Evolutionary conservation across 2,888 invertebrate genomes (phyloP), one percentile per base, ranked within the genome.

Genomic region (Latheticus oryzae): DNA sequence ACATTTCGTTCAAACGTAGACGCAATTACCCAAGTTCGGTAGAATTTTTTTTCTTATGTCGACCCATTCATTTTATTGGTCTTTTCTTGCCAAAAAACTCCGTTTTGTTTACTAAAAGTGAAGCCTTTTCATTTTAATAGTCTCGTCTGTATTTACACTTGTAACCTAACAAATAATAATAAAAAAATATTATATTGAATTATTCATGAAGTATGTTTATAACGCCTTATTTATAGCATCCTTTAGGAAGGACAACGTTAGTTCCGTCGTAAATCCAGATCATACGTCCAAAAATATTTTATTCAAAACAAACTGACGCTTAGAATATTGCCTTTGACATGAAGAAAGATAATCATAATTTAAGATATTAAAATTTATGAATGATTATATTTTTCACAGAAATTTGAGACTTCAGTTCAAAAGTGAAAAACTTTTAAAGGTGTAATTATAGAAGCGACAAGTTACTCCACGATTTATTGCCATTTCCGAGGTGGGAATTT

Each of bases 61-160:
- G 21, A 19, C 4, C 21, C 3, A 19, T 19, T 19, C 21, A 19
- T 19, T 19, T 19, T 3, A 19, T 19, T 19, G 21, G 21, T 5
- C 4, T 19, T 5, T 19, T 3, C 5, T 19, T 5, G 21, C 5
- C 21, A 3, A 19, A 19, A 19, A 19, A 19, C 5, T 19, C 3
- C 21, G 4, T 9, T 28, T 9, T 28, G 26, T 26, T 26, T 26
- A n/a, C n/a, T n/a, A 3, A 26, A 11, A 26, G 8, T 1, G 24
- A n/a, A n/a, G 8, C 28, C 5, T 28, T 28, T 28, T n/a, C n/a
- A 28, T 28, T 19, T 28, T 28, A 28, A 9, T 28, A 28, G 9
- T 9, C 28, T 9, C 24, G 28, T 28, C 28, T 28, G 28, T 28
- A 28, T 28, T 28, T 28, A 28, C 28, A 28, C 28, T 3, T 12